These are phyloP conservation scores for Dendrolimus punctatus DNA, from an alignment of 1,140 invertebrate species.

Conservation along the genomic window DNA sequence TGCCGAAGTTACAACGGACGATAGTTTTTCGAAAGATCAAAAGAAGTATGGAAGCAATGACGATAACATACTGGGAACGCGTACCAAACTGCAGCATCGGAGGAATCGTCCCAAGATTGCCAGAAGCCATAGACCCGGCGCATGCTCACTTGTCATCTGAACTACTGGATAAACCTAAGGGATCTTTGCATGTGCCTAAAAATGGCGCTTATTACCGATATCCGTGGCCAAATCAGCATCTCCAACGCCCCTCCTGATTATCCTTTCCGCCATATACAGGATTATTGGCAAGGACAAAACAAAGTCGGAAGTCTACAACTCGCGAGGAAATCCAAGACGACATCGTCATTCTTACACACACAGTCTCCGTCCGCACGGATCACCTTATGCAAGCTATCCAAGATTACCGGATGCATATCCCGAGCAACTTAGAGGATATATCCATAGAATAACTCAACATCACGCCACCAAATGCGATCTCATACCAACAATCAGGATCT, in stretches of 20 bases:
- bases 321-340: constrained; percentile 49
- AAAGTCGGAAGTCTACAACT: constrained; percentile 48
- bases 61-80: constrained; percentile 52
- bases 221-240: constrained; percentile 43
- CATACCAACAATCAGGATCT: constrained; percentile 48
- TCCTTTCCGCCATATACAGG: constrained; percentile 57
- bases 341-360: constrained; percentile 63
- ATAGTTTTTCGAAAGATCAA: constrained; percentile 54
- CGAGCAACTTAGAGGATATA: constrained; percentile 32
- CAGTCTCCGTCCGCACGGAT: constrained; percentile 41
- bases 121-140: constrained; percentile 10
- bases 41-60: constrained; percentile 38
- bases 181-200: constrained; percentile 7
- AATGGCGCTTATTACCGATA: constrained; percentile 44
- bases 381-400: constrained; percentile 25
- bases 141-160: constrained; percentile 7
- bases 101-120: constrained; percentile 47
- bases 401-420: constrained; percentile 33
- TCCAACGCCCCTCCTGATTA: constrained; percentile 41
- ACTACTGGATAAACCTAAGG: neutral
- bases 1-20: constrained; percentile 62
- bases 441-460: constrained; percentile 35
- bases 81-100: constrained; percentile 57
- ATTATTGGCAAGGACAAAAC: constrained; percentile 59
- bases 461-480: constrained; percentile 34